These are phyloP conservation scores for Rousettus madagascariensis DNA, from an alignment of 2,797 vertebrate genomes.

Conservation along the genomic window DNA sequence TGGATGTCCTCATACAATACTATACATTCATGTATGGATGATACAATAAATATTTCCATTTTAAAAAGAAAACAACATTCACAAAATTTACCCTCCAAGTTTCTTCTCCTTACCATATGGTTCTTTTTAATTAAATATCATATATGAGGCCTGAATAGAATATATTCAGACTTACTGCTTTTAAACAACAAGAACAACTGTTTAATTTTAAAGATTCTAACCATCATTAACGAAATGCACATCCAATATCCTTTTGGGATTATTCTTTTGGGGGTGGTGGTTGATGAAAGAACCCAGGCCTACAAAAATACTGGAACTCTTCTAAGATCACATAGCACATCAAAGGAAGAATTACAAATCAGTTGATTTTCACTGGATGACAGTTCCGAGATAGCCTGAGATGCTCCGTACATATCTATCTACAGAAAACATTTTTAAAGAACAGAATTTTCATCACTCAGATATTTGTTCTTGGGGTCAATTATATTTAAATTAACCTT, in stretches of 20 bases:
- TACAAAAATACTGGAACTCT: not conserved
- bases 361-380: not conserved
- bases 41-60: not conserved
- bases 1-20: not conserved
- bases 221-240: not conserved
- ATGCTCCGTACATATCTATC: not conserved
- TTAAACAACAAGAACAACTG: not conserved
- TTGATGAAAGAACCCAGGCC: not conserved
- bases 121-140: not conserved
- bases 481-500: not conserved
- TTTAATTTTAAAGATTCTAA: slow-evolving; percentile 35
- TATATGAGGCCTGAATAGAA: not conserved
- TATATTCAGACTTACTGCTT: not conserved
- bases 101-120: not conserved
- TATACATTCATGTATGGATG: not conserved
- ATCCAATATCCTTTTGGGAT: not conserved
- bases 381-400: not conserved
- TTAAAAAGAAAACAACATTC: slow-evolving; percentile 24
- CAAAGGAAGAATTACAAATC: not conserved
- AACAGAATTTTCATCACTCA: not conserved
- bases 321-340: not conserved
- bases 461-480: not conserved
- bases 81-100: slow-evolving; percentile 35
- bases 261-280: not conserved
- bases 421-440: slow-evolving; percentile 22